A percentile compares a stretch with the other conserved stretches of the same genome.
Evolutionary conservation across 1,140 invertebrate genomes (phyloP).

Genomic region (Paralvinella palmiformis): DNA sequence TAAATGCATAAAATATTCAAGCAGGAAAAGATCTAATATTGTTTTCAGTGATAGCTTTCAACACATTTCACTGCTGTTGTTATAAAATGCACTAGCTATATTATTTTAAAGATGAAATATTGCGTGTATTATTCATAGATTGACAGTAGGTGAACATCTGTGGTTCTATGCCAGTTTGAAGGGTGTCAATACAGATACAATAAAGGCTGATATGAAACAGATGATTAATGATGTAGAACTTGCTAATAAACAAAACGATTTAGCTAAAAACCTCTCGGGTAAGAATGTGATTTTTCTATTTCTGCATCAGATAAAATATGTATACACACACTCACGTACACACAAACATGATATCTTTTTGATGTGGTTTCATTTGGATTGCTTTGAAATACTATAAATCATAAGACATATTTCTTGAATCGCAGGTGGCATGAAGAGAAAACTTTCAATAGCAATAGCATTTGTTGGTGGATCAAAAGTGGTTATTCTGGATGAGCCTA

Average conservation of each 20-base stretch:
- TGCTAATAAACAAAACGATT: conserved; percentile 53
- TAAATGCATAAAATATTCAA: too few species aligned
- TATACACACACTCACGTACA: too few species aligned
- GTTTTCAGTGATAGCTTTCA: too few species aligned
- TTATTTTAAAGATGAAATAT: too few species aligned
- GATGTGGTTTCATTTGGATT: too few species aligned
- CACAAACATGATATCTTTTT: too few species aligned
- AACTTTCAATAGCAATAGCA: conserved; percentile 58
- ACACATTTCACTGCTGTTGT: too few species aligned
- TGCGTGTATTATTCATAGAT: conserved; percentile 38
- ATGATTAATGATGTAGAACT: conserved; percentile 55
- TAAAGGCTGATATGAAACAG: conserved; percentile 39
- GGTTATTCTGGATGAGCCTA: conserved; percentile 57
- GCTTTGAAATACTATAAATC: too few species aligned
- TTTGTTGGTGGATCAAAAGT: conserved; percentile 55
- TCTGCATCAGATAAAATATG: too few species aligned
- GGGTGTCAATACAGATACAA: conserved; percentile 40
- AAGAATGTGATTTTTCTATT: too few species aligned
- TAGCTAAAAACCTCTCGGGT: conserved; percentile 56
- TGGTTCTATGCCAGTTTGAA: conserved; percentile 51
- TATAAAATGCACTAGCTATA: too few species aligned
- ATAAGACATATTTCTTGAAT: conserved; percentile 3
- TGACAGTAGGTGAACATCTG: conserved; percentile 53
- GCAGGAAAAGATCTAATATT: too few species aligned
- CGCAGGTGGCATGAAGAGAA: conserved; percentile 58